phyloP scores from a whole-genome alignment of 2,888 invertebrate genomes.

The Pseudoips prasinana region DNA sequence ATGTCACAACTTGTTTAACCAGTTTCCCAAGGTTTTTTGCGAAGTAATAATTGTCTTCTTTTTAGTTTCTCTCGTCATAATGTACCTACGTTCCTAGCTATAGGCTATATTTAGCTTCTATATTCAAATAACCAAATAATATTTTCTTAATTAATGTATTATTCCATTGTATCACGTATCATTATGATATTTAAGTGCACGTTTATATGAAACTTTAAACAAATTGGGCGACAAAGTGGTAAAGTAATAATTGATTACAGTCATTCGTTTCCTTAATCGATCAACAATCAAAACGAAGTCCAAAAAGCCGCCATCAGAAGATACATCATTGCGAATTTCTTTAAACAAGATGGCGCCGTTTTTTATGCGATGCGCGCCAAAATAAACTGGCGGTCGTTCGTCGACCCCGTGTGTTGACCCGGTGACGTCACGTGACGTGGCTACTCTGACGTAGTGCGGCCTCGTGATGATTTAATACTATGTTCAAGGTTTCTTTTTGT shows the following conservation, averaged over 20 bases:
- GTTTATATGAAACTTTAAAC: no score
- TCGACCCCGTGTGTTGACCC: slow-evolving; percentile 58
- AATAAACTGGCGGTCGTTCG: slow-evolving; percentile 76
- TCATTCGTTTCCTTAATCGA: slow-evolving; percentile 37
- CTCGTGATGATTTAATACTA: slow-evolving; percentile 49
- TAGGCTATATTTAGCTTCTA: no score
- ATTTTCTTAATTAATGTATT: no score
- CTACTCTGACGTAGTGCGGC: slow-evolving; percentile 53
- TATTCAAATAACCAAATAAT: no score
- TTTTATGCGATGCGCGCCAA: slow-evolving; percentile 65
- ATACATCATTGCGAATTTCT: slow-evolving; percentile 39
- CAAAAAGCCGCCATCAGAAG: slow-evolving; percentile 26
- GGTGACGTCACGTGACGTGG: slow-evolving; percentile 64
- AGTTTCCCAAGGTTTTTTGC: slow-evolving; percentile 46
- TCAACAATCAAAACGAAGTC: slow-evolving; percentile 29
- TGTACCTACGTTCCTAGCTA: no score
- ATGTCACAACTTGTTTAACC: slow-evolving; percentile 52
- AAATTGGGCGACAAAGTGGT: slow-evolving; percentile 2
- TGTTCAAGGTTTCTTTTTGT: slow-evolving; percentile 58
- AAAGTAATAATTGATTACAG: slow-evolving; percentile 28
- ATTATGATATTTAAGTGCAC: no score
- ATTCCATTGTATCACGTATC: no score
- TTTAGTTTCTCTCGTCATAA: no score
- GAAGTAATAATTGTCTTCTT: slow-evolving; percentile 16
- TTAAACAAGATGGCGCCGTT: slow-evolving; percentile 56